These are phyloP conservation scores for Andrena flavipes DNA, from an alignment of 2,888 invertebrate species.

Conservation along the genomic window DNA sequence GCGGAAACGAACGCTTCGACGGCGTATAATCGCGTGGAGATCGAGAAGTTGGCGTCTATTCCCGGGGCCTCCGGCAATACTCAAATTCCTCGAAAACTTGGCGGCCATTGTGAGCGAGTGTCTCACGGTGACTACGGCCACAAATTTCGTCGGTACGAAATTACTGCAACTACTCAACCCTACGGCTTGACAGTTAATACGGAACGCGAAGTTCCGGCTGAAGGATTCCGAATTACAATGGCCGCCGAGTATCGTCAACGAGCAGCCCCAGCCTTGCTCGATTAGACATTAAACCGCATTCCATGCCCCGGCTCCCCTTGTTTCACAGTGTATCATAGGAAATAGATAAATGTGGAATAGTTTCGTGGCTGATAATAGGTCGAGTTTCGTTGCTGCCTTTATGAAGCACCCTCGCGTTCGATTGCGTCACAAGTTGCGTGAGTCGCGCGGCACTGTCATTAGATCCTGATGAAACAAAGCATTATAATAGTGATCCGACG, in stretches of 20 bases:
- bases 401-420: no score
- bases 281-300: slow-evolving; percentile 30
- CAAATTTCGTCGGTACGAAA: slow-evolving; percentile 56
- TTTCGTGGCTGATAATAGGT: no score
- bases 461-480: background rate
- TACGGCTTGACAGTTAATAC: slow-evolving; percentile 53
- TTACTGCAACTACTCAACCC: slow-evolving; percentile 50
- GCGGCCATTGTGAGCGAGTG: slow-evolving; percentile 30
- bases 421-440: background rate
- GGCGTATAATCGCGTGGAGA: slow-evolving; percentile 11
- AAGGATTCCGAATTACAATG: slow-evolving; percentile 58
- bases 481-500: background rate
- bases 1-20: background rate
- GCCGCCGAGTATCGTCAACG: slow-evolving; percentile 29
- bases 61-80: slow-evolving; percentile 23
- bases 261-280: slow-evolving; percentile 6
- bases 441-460: background rate
- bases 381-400: no score
- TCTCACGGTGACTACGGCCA: slow-evolving; percentile 34
- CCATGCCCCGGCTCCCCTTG: background rate
- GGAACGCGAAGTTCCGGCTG: slow-evolving; percentile 42
- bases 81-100: slow-evolving; percentile 52
- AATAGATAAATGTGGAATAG: background rate
- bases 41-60: slow-evolving; percentile 30
- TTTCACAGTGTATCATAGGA: background rate